Evolutionary conservation across 2,888 invertebrate species (phyloP), one percentile per base, ranked within the genome.

Genomic region (Philereme transversata): DNA sequence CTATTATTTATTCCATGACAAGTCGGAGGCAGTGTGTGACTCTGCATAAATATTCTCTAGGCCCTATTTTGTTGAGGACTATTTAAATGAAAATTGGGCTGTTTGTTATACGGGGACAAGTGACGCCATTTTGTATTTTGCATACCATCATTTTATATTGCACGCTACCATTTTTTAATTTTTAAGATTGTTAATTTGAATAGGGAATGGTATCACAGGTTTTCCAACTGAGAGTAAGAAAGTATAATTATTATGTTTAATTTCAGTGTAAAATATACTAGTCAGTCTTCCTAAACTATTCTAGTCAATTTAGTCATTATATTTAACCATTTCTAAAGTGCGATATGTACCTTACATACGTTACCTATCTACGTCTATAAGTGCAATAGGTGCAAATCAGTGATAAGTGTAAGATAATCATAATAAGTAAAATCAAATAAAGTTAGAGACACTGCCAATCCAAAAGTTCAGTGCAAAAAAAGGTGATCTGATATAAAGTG

Each of bases 251-350:
- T 33, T 8, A 3, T 10, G 6, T 11, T 44, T 52, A 5, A 47
- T 40, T 67, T 65, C 61, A 69, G 67, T 60, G 48, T 53, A 51
- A 73, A 50, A 44, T 48, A 44, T 64, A 22, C 22, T 57, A 62
- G 22, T 10, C 57, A 60, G 74, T 76, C 75, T 79, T 79, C 79
- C 74, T 57, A 64, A 75, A 61, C 41, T 57, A 72, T 73, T 76
- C 78, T 79, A 81, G 77, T 79, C 79, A 64, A 54, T 49, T 65
- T 62, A 59, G 51, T 51, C 70, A 65, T 72, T 64, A 57, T 59
- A 65, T 65, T 68, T 51, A 55, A 58, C 61, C 40, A n/a, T 48
- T 40, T 38, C 44, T 3, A 40, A 38, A 58, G 54, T 52, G 35
- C 65, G 62, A 64, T 43, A 43, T n/a, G 10, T 1, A 43, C n/a